Conservation (phyloP, 2,888 invertebrate species). For the Abrostola tripartita region DNA sequence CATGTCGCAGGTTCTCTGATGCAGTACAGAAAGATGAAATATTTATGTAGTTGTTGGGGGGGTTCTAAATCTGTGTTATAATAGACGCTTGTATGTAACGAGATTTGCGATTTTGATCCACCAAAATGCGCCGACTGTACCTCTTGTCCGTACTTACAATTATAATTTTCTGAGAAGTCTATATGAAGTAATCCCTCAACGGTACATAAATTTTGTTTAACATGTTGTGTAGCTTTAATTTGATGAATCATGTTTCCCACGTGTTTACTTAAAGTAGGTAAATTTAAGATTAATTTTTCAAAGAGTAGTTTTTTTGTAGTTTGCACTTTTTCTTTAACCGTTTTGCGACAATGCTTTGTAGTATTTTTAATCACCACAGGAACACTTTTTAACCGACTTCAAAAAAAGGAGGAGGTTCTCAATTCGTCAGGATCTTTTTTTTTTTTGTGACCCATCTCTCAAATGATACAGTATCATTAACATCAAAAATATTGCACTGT, state of each 20-base stretch:
- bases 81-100: conserved; percentile 17
- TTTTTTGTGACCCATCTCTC: conserved; percentile 29
- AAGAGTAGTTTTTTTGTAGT: conserved; percentile 7
- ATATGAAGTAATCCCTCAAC: conserved; percentile 15
- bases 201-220: conserved; percentile 5
- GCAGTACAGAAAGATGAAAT: conserved; percentile 17
- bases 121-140: conserved; percentile 25
- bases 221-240: not conserved
- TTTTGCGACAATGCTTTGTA: conserved; percentile 11
- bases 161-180: conserved; percentile 26
- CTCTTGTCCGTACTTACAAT: conserved; percentile 16
- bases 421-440: too few relatives aligned
- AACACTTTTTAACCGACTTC: too few relatives aligned
- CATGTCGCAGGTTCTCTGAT: conserved; percentile 16
- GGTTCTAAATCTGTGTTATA: not conserved
- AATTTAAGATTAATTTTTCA: conserved; percentile 7
- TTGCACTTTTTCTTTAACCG: conserved; percentile 7
- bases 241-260: conserved; percentile 15
- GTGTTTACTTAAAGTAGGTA: conserved; percentile 17
- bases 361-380: conserved; percentile 6
- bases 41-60: conserved; percentile 10
- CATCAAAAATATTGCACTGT: conserved; percentile 3
- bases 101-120: conserved; percentile 12
- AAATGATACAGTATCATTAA: conserved; percentile 16
- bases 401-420: too few relatives aligned